Evolutionary conservation across 2,113 vertebrate species (phyloP).

Genomic region (Oreochromis niloticus): DNA sequence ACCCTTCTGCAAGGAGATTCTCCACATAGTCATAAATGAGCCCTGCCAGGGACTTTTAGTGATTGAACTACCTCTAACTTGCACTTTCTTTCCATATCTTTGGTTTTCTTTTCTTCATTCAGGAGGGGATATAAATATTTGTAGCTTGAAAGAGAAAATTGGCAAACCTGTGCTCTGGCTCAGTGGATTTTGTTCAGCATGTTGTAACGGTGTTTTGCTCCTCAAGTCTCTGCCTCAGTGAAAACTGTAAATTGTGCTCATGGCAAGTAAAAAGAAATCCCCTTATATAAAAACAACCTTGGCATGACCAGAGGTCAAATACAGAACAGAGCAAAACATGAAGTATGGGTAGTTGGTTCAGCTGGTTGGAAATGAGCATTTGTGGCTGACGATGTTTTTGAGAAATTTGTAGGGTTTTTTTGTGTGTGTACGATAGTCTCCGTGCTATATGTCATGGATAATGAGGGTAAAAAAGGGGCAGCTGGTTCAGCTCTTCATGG

Average conservation of each 20-base stretch:
- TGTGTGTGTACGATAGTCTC: constrained; percentile 37
- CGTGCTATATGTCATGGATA: constrained; percentile 55
- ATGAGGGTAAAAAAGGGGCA: constrained; percentile 34
- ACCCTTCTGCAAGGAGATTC: not conserved
- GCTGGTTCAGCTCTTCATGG: constrained; percentile 68
- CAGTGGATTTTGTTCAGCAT: not conserved
- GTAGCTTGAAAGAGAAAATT: not conserved
- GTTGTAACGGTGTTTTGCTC: not conserved
- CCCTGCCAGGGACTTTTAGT: not conserved
- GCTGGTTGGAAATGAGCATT: not conserved
- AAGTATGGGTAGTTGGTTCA: not conserved
- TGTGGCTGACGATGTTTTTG: not conserved
- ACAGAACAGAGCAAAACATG: not conserved
- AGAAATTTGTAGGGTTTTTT: not conserved
- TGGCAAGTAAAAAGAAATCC: not conserved
- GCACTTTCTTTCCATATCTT: not conserved
- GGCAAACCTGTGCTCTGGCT: not conserved
- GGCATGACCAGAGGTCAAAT: not conserved
- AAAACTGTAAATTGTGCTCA: not conserved
- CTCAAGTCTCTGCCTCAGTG: not conserved
- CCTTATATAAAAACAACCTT: not conserved
- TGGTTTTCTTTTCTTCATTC: not conserved
- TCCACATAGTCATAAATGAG: not conserved
- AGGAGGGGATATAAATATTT: not conserved
- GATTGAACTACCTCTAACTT: not conserved